Conservation (phyloP, 1,140 invertebrate genomes). For the Meloidogyne floridensis region DNA sequence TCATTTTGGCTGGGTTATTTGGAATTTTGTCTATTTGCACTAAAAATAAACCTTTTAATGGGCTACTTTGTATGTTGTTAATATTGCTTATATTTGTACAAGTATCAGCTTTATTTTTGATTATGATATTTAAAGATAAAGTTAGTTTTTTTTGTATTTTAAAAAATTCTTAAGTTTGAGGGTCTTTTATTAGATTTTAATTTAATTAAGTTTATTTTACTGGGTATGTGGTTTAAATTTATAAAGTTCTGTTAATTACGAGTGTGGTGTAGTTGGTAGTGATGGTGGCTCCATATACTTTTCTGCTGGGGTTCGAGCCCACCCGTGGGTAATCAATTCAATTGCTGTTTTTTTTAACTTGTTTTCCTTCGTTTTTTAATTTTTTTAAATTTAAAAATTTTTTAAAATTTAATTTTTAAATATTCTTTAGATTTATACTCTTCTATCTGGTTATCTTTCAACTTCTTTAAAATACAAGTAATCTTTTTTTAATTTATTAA, state of each 20-base stretch:
- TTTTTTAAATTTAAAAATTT: slow-evolving; percentile 6
- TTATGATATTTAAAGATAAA: slow-evolving; percentile 34
- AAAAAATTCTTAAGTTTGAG: too few relatives aligned
- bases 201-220: too few relatives aligned
- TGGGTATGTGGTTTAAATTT: too few relatives aligned
- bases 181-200: too few relatives aligned
- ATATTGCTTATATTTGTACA: slow-evolving; percentile 39
- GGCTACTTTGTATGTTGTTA: slow-evolving; percentile 34
- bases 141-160: slow-evolving; percentile 21
- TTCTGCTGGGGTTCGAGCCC: too few relatives aligned
- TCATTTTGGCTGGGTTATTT: slow-evolving; percentile 31
- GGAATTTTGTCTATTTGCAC: slow-evolving; percentile 30
- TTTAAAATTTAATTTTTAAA: neutral
- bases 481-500: too few relatives aligned
- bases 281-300: too few relatives aligned
- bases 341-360: too few relatives aligned
- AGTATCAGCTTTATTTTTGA: slow-evolving; percentile 35
- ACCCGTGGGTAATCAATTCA: too few relatives aligned
- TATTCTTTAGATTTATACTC: slow-evolving; percentile 28
- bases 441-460: slow-evolving; percentile 29
- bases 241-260: too few relatives aligned
- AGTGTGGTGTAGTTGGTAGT: too few relatives aligned
- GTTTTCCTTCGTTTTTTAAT: too few relatives aligned
- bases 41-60: slow-evolving; percentile 32
- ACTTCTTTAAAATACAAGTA: slow-evolving; percentile 39